These are phyloP conservation scores for Pseudochromis fuscus DNA, from an alignment of 2,797 vertebrate genomes.

Conservation along the genomic window DNA sequence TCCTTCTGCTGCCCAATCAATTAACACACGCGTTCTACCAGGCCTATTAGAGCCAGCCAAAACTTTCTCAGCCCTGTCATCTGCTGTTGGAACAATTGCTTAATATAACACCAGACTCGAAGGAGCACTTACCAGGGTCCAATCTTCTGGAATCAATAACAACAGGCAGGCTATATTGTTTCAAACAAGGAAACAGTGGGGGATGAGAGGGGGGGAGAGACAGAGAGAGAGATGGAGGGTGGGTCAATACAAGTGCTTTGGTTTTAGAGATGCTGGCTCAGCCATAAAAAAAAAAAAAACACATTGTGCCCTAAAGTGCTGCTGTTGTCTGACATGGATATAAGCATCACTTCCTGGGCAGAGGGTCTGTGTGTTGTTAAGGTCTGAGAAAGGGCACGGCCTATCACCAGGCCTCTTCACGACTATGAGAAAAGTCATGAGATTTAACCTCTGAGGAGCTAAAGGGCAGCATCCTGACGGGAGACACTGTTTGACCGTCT, in stretches of 20 bases:
- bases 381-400: constrained; percentile 65
- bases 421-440: constrained; percentile 68
- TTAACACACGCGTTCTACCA: constrained; percentile 89
- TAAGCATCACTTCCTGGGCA: constrained; percentile 73
- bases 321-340: constrained; percentile 75
- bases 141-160: constrained; percentile 89
- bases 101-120: constrained; percentile 89
- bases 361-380: constrained; percentile 38
- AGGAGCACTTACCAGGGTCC: constrained; percentile 87
- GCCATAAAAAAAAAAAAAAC: constrained; percentile 70
- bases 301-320: constrained; percentile 73
- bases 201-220: constrained; percentile 65
- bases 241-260: constrained; percentile 79
- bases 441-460: constrained; percentile 71
- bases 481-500: constrained; percentile 49
- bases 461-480: constrained; percentile 63
- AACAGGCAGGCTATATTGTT: constrained; percentile 84
- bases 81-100: constrained; percentile 90
- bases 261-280: constrained; percentile 76
- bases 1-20: constrained; percentile 88
- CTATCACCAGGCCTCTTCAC: constrained; percentile 58
- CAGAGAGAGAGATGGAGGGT: constrained; percentile 60
- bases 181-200: constrained; percentile 84
- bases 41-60: constrained; percentile 86
- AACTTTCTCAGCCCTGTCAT: constrained; percentile 89